A percentile compares a stretch with the other conserved stretches of the same genome.
Evolutionary conservation across 1,140 invertebrate genomes (phyloP).

Genomic region (Cryptotermes secundus): DNA sequence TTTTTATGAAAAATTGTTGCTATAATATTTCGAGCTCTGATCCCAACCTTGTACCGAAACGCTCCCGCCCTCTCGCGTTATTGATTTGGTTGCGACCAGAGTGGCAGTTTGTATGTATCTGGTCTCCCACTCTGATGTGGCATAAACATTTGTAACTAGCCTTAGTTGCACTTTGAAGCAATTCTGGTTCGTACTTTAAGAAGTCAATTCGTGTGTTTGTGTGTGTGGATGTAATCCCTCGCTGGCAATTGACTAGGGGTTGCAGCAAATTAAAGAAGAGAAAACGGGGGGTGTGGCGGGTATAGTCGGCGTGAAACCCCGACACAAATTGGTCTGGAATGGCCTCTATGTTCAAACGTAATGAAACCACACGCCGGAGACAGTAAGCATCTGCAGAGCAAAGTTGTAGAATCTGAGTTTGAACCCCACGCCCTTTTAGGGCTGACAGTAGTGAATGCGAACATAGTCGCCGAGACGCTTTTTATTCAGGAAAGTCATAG

Average conservation of each 20-base stretch:
- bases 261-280: slow-evolving; percentile 2
- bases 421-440: too few species aligned
- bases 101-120: neutral
- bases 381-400: too few species aligned
- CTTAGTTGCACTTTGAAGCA: neutral
- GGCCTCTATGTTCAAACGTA: neutral
- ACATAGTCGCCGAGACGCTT: too few species aligned
- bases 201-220: neutral
- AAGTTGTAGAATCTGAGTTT: too few species aligned
- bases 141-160: neutral
- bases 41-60: neutral
- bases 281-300: neutral
- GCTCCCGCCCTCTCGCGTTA: neutral
- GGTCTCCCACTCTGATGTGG: neutral
- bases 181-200: neutral
- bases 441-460: too few species aligned
- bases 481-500: too few species aligned
- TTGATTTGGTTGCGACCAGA: neutral
- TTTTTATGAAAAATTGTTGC: neutral
- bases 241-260: neutral
- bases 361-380: too few species aligned
- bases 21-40: neutral
- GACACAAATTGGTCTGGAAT: neutral
- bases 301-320: neutral
- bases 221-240: neutral